Conservation (phyloP, 1,140 invertebrate genomes). For the Diachasma alloeum region DNA sequence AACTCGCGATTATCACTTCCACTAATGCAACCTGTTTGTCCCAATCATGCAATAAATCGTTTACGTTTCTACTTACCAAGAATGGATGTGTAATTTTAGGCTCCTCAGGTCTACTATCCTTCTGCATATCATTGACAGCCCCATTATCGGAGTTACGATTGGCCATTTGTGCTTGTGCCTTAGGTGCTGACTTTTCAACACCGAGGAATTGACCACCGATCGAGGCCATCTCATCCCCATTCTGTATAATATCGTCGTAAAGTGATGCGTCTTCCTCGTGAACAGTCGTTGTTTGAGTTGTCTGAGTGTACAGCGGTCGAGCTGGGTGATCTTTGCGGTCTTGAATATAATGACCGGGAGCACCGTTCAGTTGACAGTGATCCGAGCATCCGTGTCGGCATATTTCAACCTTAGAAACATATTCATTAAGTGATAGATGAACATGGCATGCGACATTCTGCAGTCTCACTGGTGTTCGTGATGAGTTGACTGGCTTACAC, state of each 20-base stretch:
- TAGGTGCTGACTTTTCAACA: slow-evolving; percentile 54
- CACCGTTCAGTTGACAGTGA: slow-evolving; percentile 77
- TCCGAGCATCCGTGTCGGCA: slow-evolving; percentile 90
- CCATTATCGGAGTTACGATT: slow-evolving; percentile 51
- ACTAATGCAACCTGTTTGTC: too few relatives aligned
- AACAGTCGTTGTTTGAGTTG: slow-evolving; percentile 39
- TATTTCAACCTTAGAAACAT: slow-evolving; percentile 72
- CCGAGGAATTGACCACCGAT: slow-evolving; percentile 57
- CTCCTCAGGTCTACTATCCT: slow-evolving; percentile 40
- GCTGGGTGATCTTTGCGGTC: slow-evolving; percentile 57
- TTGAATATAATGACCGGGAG: slow-evolving; percentile 55
- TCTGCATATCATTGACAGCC: slow-evolving; percentile 48
- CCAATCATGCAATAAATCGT: too few relatives aligned
- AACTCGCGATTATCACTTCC: too few relatives aligned
- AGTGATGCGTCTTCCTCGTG: slow-evolving; percentile 58
- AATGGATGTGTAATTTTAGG: slow-evolving; percentile 51
- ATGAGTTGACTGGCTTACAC: too few relatives aligned
- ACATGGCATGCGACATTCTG: too few relatives aligned
- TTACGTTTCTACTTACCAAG: slow-evolving; percentile 45
- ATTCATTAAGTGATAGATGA: neutral
- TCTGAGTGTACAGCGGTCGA: slow-evolving; percentile 66
- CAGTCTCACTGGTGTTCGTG: too few relatives aligned
- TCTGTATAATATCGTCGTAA: slow-evolving; percentile 72
- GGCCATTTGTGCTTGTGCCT: slow-evolving; percentile 64
- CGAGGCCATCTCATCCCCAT: slow-evolving; percentile 64